Conservation (phyloP, 53 echinoderm and acorn worm species). For the Stichopus horrens region DNA sequence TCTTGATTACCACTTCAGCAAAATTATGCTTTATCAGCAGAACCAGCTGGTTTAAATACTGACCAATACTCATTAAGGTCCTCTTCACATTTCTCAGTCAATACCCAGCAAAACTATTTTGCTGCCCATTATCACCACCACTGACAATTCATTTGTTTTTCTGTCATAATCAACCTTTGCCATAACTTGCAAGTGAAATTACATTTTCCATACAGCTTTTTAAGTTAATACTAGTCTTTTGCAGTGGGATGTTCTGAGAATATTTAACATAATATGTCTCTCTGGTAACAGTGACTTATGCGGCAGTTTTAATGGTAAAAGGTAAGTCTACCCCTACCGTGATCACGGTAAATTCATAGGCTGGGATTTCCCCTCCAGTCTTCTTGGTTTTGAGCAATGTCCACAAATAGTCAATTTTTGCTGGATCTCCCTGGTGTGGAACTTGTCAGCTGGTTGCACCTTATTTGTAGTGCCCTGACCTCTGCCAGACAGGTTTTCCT, state of each 20-base stretch:
- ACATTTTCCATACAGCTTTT: slow-evolving; percentile 5
- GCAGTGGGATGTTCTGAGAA: slow-evolving; percentile 34
- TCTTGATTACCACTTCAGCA: too few relatives aligned
- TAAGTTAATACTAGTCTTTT: slow-evolving; percentile 38
- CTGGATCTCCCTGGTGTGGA: neutral
- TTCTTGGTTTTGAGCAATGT: neutral
- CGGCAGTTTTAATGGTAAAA: slow-evolving; percentile 56
- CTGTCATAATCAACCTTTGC: slow-evolving; percentile 46
- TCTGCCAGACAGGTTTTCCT: too few relatives aligned
- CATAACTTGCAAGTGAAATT: slow-evolving; percentile 21
- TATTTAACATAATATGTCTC: slow-evolving; percentile 49
- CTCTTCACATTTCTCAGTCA: too few relatives aligned
- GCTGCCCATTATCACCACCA: slow-evolving; percentile 48
- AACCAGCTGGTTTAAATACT: neutral
- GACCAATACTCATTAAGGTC: too few relatives aligned
- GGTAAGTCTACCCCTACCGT: slow-evolving; percentile 6
- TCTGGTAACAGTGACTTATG: slow-evolving; percentile 42
- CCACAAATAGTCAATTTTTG: neutral
- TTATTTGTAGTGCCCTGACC: too few relatives aligned
- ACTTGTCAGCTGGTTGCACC: too few relatives aligned
- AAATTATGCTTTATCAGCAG: neutral
- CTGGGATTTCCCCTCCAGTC: neutral
- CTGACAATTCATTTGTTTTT: slow-evolving; percentile 33
- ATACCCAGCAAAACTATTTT: slow-evolving; percentile 47
- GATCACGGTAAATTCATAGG: neutral